phyloP scores from a whole-genome alignment of 2,113 vertebrate species.

The Etheostoma spectabile region DNA sequence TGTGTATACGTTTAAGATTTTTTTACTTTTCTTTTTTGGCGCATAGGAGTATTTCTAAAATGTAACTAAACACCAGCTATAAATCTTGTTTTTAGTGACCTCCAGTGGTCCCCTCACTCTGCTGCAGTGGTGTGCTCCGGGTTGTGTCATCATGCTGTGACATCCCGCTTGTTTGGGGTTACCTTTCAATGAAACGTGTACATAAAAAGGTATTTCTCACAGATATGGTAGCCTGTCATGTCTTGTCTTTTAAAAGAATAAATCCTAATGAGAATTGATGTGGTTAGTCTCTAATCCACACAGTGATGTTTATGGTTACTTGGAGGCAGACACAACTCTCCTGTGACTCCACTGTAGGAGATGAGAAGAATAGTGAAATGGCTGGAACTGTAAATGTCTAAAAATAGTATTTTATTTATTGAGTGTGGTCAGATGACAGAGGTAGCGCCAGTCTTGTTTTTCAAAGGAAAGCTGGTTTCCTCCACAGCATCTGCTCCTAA shows the following conservation, averaged over 20 bases:
- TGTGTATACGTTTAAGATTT: neutral
- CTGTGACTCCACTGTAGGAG: neutral
- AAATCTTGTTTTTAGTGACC: neutral
- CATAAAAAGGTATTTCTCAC: neutral
- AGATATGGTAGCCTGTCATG: neutral
- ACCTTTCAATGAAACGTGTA: neutral
- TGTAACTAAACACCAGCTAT: neutral
- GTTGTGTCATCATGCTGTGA: neutral
- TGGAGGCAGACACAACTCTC: neutral
- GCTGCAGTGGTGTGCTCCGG: neutral
- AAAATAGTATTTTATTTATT: conserved; percentile 16
- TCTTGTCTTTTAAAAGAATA: neutral
- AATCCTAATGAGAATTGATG: neutral
- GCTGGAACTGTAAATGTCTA: conserved; percentile 25
- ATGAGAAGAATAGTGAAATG: neutral
- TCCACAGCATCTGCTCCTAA: conserved; percentile 41
- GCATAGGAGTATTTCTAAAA: neutral
- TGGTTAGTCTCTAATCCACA: neutral
- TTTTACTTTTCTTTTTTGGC: neutral
- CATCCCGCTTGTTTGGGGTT: neutral
- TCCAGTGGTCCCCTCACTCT: neutral
- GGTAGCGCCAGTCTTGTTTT: neutral
- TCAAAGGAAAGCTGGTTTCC: neutral
- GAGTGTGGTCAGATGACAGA: conserved; percentile 16
- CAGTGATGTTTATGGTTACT: neutral